phyloP scores from a whole-genome alignment of 2,888 invertebrate species.

The Adela reaumurella region DNA sequence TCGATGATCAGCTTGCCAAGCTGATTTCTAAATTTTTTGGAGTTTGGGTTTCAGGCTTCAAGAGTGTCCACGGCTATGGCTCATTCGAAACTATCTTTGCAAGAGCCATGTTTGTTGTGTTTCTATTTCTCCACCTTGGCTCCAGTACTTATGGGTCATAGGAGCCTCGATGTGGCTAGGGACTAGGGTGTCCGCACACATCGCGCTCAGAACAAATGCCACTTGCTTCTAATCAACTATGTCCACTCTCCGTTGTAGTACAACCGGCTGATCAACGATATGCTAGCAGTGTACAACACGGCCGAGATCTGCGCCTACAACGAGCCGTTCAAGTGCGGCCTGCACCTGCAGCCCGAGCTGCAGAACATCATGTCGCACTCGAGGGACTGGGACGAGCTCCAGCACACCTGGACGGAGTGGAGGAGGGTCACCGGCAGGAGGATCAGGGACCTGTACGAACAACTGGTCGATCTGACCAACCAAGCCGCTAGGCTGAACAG shows the following conservation, averaged over 20 bases:
- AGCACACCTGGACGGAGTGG: slow-evolving; percentile 89
- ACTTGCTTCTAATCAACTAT: neutral
- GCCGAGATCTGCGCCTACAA: slow-evolving; percentile 83
- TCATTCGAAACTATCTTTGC: too few species aligned
- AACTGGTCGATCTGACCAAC: slow-evolving; percentile 74
- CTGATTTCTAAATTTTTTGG: too few species aligned
- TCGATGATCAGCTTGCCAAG: too few species aligned
- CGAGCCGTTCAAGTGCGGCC: slow-evolving; percentile 77
- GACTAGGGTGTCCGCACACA: too few species aligned
- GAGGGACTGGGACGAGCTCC: slow-evolving; percentile 84
- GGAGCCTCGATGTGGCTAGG: too few species aligned
- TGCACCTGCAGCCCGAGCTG: slow-evolving; percentile 76
- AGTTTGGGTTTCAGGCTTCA: too few species aligned
- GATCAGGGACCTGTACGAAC: slow-evolving; percentile 75
- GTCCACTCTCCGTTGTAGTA: slow-evolving; percentile 60
- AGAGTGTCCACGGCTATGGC: too few species aligned
- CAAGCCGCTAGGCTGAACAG: slow-evolving; percentile 78
- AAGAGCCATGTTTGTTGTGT: too few species aligned
- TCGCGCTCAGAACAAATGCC: neutral
- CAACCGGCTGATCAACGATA: slow-evolving; percentile 82
- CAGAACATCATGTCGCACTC: slow-evolving; percentile 71
- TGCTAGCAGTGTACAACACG: slow-evolving; percentile 82
- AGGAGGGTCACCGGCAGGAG: slow-evolving; percentile 78
- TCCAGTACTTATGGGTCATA: too few species aligned
- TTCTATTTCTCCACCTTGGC: too few species aligned